Conservation (phyloP, 2,888 invertebrate species). For the Achlya flavicornis region DNA sequence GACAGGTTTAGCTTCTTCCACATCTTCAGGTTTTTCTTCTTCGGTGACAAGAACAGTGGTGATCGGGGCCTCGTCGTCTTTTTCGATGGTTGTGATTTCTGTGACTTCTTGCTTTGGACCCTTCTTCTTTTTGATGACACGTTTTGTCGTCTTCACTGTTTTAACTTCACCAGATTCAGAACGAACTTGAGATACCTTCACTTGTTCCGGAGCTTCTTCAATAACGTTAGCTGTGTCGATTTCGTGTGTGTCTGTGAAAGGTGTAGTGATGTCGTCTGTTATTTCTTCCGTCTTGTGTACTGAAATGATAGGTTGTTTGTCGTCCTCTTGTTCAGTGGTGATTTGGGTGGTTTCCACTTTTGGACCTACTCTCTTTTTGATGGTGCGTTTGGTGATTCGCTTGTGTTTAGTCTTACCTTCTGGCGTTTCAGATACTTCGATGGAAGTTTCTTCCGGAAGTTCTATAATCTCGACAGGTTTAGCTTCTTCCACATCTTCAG, state of each 20-base stretch:
- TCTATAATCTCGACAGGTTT: slow-evolving; percentile 30
- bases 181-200: slow-evolving; percentile 34
- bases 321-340: slow-evolving; percentile 42
- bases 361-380: slow-evolving; percentile 68
- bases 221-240: slow-evolving; percentile 41
- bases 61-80: slow-evolving; percentile 58
- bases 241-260: slow-evolving; percentile 21
- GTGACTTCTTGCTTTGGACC: slow-evolving; percentile 54
- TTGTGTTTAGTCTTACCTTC: slow-evolving; percentile 49
- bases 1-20: slow-evolving; percentile 26
- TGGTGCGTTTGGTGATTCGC: slow-evolving; percentile 48
- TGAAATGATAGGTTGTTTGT: slow-evolving; percentile 42
- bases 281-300: slow-evolving; percentile 42
- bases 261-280: slow-evolving; percentile 40
- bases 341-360: slow-evolving; percentile 62
- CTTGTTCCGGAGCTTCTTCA: slow-evolving; percentile 44
- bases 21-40: slow-evolving; percentile 39
- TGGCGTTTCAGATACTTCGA: slow-evolving; percentile 30
- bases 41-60: slow-evolving; percentile 42
- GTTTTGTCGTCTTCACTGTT: slow-evolving; percentile 42
- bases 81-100: slow-evolving; percentile 67
- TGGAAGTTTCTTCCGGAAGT: slow-evolving; percentile 41
- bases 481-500: slow-evolving; percentile 15
- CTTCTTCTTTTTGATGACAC: slow-evolving; percentile 58
- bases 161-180: slow-evolving; percentile 48